Base-by-base conservation (phyloP, 1,140 invertebrate species). In the Calliopsis andreniformis region DNA sequence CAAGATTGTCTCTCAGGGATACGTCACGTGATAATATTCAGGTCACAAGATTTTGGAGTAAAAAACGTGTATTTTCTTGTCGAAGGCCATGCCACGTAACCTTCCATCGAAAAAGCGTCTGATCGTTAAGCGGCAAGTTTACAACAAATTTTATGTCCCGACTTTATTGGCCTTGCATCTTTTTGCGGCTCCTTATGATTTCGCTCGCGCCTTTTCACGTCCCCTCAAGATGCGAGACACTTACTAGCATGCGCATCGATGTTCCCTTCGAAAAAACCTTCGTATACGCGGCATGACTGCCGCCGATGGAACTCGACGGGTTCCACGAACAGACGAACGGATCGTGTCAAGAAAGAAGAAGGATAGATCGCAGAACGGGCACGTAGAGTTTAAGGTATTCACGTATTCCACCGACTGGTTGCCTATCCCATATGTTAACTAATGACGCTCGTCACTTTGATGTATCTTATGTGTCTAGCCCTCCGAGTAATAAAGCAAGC, bases 311-410 rank as follows among this genome's bases (percentile, higher is more conserved):
- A 76, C 56, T 78, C 53, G 18, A 66, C 39, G 61, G 76, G 66
- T 83, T 86, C 78, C 75, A 49, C 58, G 68, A 80, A 82, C n/a
- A 35, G 69, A 56, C 63, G 55, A 77, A 67, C 66, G 69, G 42
- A 73, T 73, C 80, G 43, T 72, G 63, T 47, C 35, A n/a, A 28
- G 63, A 63, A 78, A 68, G 79, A 62, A 66, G 47, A 55, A 47
- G 51, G 35, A 20, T 42, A 72, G 68, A 78, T 82, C 73, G 45
- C 61, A 72, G 67, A 83, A 82, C n/a, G 67, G 23, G 58, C 68
- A 73, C 79, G 79, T 78, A 72, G 42, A 7, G 51, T 3, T 72
- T 82, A 69, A 82, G 32, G 39, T 83, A 83, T 82, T 78, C 68
- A 78, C 63, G 68, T 77, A 82, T 82, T 82, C 75, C 62, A 18